phyloP scores from a whole-genome alignment of 1,140 invertebrate genomes.

The Apis florea region DNA sequence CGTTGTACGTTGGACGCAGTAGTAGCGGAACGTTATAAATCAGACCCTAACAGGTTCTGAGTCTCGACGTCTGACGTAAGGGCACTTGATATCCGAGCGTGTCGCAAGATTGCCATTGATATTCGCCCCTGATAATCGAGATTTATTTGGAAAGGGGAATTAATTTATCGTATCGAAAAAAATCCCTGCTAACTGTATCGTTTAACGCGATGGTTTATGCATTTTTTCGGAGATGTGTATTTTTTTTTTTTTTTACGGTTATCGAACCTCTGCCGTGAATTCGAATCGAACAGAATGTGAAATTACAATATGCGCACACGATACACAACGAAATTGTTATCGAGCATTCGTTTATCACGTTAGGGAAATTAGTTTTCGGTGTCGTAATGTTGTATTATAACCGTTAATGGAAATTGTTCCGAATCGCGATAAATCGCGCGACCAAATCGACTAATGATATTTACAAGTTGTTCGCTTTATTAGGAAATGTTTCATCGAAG shows the following conservation, averaged over 20 bases:
- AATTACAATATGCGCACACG: background rate
- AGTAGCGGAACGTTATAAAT: slow-evolving; percentile 41
- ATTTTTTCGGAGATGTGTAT: background rate
- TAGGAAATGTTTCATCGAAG: background rate
- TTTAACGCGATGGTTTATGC: slow-evolving; percentile 2
- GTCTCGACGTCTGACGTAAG: slow-evolving; percentile 30
- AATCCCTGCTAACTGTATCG: background rate
- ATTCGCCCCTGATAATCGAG: background rate
- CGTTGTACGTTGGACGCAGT: slow-evolving; percentile 1
- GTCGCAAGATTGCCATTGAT: slow-evolving; percentile 23
- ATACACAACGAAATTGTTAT: slow-evolving; percentile 14
- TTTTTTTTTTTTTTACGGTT: background rate
- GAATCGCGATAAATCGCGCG: background rate
- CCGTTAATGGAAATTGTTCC: slow-evolving; percentile 17
- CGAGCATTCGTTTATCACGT: slow-evolving; percentile 2
- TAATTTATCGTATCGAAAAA: background rate
- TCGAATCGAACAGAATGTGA: background rate
- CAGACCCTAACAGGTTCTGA: slow-evolving; percentile 33
- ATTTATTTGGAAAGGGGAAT: background rate
- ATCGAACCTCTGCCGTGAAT: background rate
- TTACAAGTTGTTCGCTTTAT: background rate
- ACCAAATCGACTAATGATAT: background rate
- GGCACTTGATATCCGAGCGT: slow-evolving; percentile 25
- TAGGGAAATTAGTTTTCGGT: slow-evolving; percentile 9
- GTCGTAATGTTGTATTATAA: slow-evolving; percentile 2